Conservation (phyloP, 2,113 vertebrate species). For the Hippocampus abdominalis region DNA sequence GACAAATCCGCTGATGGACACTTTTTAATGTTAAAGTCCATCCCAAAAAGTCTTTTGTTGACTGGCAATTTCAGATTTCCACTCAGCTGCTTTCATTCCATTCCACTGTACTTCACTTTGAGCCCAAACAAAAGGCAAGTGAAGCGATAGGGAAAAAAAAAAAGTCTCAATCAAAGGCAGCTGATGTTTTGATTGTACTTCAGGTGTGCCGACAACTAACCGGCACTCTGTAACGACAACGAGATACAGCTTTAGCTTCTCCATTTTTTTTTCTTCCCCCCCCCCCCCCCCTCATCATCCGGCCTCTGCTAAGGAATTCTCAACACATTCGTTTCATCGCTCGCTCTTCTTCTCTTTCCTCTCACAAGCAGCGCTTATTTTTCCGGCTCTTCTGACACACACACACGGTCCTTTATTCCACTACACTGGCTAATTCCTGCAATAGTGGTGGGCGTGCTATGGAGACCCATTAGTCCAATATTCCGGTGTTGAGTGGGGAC, state of each 20-base stretch:
- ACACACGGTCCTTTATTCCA: conserved; percentile 25
- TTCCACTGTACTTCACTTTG: conserved; percentile 41
- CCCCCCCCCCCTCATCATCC: conserved; percentile 35
- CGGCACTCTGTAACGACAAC: conserved; percentile 21
- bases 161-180: conserved; percentile 43
- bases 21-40: background rate
- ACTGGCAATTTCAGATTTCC: background rate
- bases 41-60: background rate
- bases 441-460: conserved; percentile 44
- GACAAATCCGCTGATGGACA: background rate
- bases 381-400: conserved; percentile 15
- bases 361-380: conserved; percentile 15
- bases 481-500: conserved; percentile 42
- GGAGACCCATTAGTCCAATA: conserved; percentile 53
- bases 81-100: conserved; percentile 41
- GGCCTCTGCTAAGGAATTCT: conserved; percentile 19
- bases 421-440: conserved; percentile 22
- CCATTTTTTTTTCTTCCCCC: conserved; percentile 26
- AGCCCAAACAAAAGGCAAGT: conserved; percentile 31
- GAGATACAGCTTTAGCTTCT: conserved; percentile 31
- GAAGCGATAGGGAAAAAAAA: conserved; percentile 18
- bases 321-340: conserved; percentile 29
- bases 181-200: conserved; percentile 48
- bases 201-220: conserved; percentile 45
- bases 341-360: conserved; percentile 29